Evolutionary conservation across 2,888 invertebrate species (phyloP), one percentile per base, ranked within the genome.

Genomic region (Macroteleia sp.): DNA sequence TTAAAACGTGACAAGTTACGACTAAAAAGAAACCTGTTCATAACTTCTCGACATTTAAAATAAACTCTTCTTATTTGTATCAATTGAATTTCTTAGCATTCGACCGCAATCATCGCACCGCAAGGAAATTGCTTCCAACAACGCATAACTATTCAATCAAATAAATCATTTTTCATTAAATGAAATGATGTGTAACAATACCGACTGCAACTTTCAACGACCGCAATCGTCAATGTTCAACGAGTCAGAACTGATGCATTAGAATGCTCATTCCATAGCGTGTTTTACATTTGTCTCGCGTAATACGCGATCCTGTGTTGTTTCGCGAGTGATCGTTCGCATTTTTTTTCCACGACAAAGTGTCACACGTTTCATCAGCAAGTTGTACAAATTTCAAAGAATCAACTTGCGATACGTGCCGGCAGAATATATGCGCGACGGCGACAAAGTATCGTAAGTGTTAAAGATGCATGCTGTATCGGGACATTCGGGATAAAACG

Each of bases 311-410:
- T 54, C 20, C 44, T 39, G 25, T 62, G 62, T 71, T 64, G 41
- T 56, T 39, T 46, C 12, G 48, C 39, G 39, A 71, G 48, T 62
- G 48, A 64, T 64, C 62, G 56, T 12, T 20, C 30, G 56, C 48
- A 64, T 57, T 73, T 73, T 71, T 71, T 54, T 54, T 19, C 54
- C 39, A n/a, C 57, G 73, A 64, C 50, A 62, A 75, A 67, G 66
- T 59, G 70, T 64, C 76, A 62, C 59, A 32, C 57, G 70, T 54
- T 54, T 59, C 52, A 52, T 77, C 70, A 54, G 50, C 50, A 48
- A 41, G 52, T 17, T 54, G 32, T 22, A 39, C 62, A 32, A 59
- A 52, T 69, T 67, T 61, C 61, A 56, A 54, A 62, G 75, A 22
- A 44, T 25, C 66, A 12, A 19, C 39, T 8, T 12, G 39, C 52